These are phyloP conservation scores for Hydropsyche tenuis DNA, from an alignment of 1,140 invertebrate species.

Conservation along the genomic window DNA sequence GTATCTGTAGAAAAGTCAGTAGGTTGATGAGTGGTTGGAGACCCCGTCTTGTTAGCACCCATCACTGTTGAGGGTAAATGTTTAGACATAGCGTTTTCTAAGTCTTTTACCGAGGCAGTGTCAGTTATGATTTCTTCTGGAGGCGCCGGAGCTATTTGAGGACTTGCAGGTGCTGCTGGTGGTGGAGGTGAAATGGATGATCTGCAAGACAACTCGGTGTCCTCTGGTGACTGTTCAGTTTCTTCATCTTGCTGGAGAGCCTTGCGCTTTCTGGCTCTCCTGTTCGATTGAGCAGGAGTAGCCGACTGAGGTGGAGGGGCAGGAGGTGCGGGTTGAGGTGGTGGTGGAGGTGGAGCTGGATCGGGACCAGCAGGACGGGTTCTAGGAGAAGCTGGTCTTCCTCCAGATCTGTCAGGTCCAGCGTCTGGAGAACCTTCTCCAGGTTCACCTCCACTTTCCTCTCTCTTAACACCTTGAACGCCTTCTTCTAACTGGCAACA, in stretches of 20 bases:
- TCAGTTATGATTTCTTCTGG: slow-evolving; percentile 56
- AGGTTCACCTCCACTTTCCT: slow-evolving; percentile 80
- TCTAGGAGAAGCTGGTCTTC: slow-evolving; percentile 56
- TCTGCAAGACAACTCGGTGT: slow-evolving; percentile 57
- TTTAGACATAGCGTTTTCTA: slow-evolving; percentile 96
- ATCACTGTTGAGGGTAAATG: slow-evolving; percentile 76
- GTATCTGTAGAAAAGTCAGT: slow-evolving; percentile 89
- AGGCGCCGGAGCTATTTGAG: slow-evolving; percentile 53
- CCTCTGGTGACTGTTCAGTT: slow-evolving; percentile 47
- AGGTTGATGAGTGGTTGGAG: slow-evolving; percentile 69
- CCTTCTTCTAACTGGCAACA: slow-evolving; percentile 88
- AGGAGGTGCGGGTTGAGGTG: slow-evolving; percentile 54
- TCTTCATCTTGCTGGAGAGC: slow-evolving; percentile 53
- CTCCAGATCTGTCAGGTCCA: slow-evolving; percentile 73
- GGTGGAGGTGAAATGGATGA: slow-evolving; percentile 65
- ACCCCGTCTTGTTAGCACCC: slow-evolving; percentile 64
- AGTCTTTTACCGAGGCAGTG: slow-evolving; percentile 81
- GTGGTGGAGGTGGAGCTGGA: slow-evolving; percentile 54
- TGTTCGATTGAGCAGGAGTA: slow-evolving; percentile 56
- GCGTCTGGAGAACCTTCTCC: slow-evolving; percentile 86
- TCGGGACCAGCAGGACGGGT: slow-evolving; percentile 56
- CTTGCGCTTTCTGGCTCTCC: slow-evolving; percentile 54
- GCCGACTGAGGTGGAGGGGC: slow-evolving; percentile 58
- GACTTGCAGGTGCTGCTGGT: slow-evolving; percentile 55
- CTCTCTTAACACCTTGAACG: slow-evolving; percentile 77